phyloP scores from a whole-genome alignment of 2,888 invertebrate genomes.

The Panopea generosa region DNA sequence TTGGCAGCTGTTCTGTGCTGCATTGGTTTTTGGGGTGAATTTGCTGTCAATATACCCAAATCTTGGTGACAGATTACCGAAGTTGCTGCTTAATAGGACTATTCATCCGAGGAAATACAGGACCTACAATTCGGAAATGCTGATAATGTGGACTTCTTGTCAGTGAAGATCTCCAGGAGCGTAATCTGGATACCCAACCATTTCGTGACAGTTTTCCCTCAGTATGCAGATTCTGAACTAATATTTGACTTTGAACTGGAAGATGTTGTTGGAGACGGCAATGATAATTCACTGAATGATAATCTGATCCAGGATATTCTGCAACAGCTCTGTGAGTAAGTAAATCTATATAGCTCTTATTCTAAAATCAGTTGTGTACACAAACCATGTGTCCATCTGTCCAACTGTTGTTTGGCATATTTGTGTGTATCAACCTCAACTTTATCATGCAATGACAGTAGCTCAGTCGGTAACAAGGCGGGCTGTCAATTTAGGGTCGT shows the following conservation, averaged over 20 bases:
- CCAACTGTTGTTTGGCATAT: too few relatives aligned
- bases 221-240: constrained; percentile 7
- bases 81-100: too few relatives aligned
- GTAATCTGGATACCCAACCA: constrained; percentile 32
- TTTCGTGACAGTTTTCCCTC: constrained; percentile 20
- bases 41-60: constrained; percentile 41
- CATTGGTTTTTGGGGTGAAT: constrained; percentile 18
- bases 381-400: too few relatives aligned
- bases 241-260: constrained; percentile 4
- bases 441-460: too few relatives aligned
- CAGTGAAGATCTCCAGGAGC: constrained; percentile 11
- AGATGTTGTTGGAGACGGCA: constrained; percentile 5
- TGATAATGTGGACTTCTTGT: constrained; percentile 13
- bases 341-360: too few relatives aligned
- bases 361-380: too few relatives aligned
- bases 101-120: too few relatives aligned
- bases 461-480: too few relatives aligned
- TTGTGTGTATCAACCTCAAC: too few relatives aligned
- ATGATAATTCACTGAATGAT: constrained; percentile 1
- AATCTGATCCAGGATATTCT: constrained; percentile 5
- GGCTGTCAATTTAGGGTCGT: too few relatives aligned
- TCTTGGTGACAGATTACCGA: constrained; percentile 23
- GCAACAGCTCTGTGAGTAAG: not conserved
- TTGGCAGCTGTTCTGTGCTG: constrained; percentile 35
- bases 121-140: too few relatives aligned